These are phyloP conservation scores for Chamaea fasciata DNA, from an alignment of 2,113 vertebrate species.

Conservation along the genomic window DNA sequence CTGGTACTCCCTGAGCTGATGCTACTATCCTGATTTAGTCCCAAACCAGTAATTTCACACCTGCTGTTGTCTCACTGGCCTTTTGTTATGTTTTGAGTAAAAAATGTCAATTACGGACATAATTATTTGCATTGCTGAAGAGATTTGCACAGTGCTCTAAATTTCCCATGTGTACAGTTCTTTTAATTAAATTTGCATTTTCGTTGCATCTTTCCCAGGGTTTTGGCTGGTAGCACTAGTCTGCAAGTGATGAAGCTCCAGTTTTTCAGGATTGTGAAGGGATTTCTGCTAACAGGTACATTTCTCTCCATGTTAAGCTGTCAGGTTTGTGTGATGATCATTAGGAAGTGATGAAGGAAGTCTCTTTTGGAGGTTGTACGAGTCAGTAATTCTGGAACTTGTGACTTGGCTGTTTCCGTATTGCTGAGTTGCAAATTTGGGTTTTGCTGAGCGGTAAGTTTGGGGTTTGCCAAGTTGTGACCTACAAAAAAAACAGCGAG, in stretches of 20 bases:
- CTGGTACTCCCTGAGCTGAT: not conserved
- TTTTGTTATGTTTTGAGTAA: not conserved
- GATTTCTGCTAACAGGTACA: not conserved
- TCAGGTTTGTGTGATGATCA: not conserved
- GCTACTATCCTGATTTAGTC: not conserved
- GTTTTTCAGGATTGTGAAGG: not conserved
- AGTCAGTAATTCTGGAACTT: not conserved
- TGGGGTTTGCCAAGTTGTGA: not conserved
- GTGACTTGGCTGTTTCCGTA: not conserved
- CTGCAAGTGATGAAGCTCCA: not conserved
- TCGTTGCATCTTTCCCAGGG: not conserved
- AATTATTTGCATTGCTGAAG: not conserved
- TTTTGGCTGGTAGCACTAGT: not conserved
- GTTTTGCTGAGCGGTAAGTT: not conserved
- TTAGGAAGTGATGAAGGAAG: not conserved
- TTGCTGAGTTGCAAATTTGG: not conserved
- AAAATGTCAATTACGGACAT: not conserved
- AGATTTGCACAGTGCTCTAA: not conserved
- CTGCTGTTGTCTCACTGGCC: not conserved
- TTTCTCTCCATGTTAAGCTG: not conserved
- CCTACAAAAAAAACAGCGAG: not conserved
- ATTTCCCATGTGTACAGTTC: not conserved
- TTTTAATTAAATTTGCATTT: constrained; percentile 16
- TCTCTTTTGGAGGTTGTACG: not conserved
- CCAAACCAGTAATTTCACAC: not conserved